Evolutionary conservation across 2,113 vertebrate species (phyloP), one percentile per base, ranked within the genome.

Genomic region (Salvelinus sp.): DNA sequence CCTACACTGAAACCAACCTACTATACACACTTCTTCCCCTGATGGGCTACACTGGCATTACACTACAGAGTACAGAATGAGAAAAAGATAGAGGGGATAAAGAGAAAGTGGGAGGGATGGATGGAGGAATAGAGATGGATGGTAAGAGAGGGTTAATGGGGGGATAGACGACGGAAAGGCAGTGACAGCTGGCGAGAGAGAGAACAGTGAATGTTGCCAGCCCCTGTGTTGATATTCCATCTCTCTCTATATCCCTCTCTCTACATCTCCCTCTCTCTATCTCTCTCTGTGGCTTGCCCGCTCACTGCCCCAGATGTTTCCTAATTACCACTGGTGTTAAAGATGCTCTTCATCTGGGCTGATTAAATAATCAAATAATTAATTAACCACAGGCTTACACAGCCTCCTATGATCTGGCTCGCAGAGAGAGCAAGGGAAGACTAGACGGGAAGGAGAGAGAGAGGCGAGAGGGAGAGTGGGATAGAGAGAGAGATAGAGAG

Each of bases 351-450:
- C 92, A 92, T 93, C 90, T 91, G 88, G 88, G 50, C 89, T 94
- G 92, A 94, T 94, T 92, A 94, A 94, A 93, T 94, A 92, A 93
- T 93, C 89, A 92, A 93, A 93, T 91, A 91, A 94, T 90, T 86
- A 73, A 91, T 92, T 89, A 92, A 87, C 81, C 83, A 79, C 75
- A 83, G 91, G 83, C 88, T 90, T 84, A 89, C 84, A 82, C 87
- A 78, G 85, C 85, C 86, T 91, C 90, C 88, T 92, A 84, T 92
- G 89, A 94, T 94, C 88, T 88, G 86, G 91, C 88, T 87, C 88
- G 82, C 83, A 77, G 84, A 81, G 88, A 82, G 88, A 89, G 82
- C 71, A 78, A 78, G 69, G 69, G 71, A 77, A 81, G 65, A 44
- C 9, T 10, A 44, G 38, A 44, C 0, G 38, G 38, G 38, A 44